These are phyloP conservation scores for Gymnopithys bicolor DNA, from an alignment of 2,797 vertebrate species.

Conservation along the genomic window DNA sequence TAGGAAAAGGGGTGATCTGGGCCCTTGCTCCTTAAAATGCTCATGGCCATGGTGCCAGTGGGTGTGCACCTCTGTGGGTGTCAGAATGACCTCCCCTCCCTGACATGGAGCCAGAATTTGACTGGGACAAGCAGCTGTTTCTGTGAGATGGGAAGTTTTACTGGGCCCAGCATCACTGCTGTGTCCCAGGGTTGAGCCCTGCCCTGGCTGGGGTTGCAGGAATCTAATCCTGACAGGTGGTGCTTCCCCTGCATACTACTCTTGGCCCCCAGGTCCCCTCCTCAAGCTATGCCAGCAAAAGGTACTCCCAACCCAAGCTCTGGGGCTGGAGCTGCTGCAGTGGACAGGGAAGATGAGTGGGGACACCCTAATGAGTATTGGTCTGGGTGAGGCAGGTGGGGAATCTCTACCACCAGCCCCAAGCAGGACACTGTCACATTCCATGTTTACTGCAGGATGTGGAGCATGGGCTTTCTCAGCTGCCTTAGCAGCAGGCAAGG, in stretches of 20 bases:
- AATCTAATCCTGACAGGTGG: background rate
- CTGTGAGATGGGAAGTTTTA: background rate
- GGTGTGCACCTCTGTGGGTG: background rate
- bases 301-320: background rate
- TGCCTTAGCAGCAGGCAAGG: background rate
- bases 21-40: background rate
- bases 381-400: rapidly evolving
- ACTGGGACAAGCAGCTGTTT: background rate
- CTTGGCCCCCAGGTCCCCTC: background rate
- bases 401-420: background rate
- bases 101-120: rapidly evolving
- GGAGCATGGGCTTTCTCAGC: background rate
- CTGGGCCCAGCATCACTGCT: background rate
- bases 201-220: background rate
- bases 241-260: background rate
- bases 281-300: background rate
- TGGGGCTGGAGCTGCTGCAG: background rate
- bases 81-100: background rate
- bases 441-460: background rate
- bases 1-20: background rate
- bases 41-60: rapidly evolving
- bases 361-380: background rate
- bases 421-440: background rate
- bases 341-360: rapidly evolving
- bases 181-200: background rate